Conservation (phyloP, 2,888 invertebrate genomes). For the Apotomis betuletana region DNA sequence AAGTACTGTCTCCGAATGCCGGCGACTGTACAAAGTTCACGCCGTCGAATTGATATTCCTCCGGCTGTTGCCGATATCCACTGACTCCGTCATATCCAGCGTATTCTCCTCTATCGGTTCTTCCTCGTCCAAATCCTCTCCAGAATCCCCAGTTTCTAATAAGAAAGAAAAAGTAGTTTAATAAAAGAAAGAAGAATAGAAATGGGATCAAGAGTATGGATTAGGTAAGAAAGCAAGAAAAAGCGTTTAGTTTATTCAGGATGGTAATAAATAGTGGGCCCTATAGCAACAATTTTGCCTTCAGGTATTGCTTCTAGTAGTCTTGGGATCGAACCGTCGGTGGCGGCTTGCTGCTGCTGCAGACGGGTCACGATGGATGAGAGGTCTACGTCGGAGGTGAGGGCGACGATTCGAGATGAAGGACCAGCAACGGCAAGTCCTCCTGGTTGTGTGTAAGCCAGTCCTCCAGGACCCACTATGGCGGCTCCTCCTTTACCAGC, state of each 20-base stretch:
- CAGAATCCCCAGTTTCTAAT: slow-evolving; percentile 66
- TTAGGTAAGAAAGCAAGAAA: slow-evolving; percentile 44
- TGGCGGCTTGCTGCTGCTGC: slow-evolving; percentile 61
- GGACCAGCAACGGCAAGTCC: slow-evolving; percentile 90
- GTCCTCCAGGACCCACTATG: slow-evolving; percentile 90
- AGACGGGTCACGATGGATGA: slow-evolving; percentile 77
- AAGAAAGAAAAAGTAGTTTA: slow-evolving; percentile 64
- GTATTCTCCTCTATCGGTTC: slow-evolving; percentile 44
- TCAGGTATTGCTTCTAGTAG: slow-evolving; percentile 82
- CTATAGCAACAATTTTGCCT: slow-evolving; percentile 88
- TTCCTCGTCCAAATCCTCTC: slow-evolving; percentile 52
- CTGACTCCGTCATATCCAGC: slow-evolving; percentile 48
- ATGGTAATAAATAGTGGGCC: slow-evolving; percentile 88
- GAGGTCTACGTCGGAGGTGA: slow-evolving; percentile 85
- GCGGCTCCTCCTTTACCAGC: slow-evolving; percentile 91
- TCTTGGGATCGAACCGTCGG: slow-evolving; percentile 67
- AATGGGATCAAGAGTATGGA: slow-evolving; percentile 39
- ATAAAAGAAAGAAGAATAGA: slow-evolving; percentile 47
- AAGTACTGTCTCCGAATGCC: slow-evolving; percentile 54
- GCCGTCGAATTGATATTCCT: slow-evolving; percentile 67
- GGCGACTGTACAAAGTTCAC: slow-evolving; percentile 58
- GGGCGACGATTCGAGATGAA: slow-evolving; percentile 87
- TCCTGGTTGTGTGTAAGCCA: slow-evolving; percentile 89
- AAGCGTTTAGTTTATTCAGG: slow-evolving; percentile 62
- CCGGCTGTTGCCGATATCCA: slow-evolving; percentile 43